Percentiles rank a stretch among this genome's conserved stretches.
These are phyloP conservation scores for Epirrita christyi DNA, from an alignment of 2,888 invertebrate species.

Conservation along the genomic window DNA sequence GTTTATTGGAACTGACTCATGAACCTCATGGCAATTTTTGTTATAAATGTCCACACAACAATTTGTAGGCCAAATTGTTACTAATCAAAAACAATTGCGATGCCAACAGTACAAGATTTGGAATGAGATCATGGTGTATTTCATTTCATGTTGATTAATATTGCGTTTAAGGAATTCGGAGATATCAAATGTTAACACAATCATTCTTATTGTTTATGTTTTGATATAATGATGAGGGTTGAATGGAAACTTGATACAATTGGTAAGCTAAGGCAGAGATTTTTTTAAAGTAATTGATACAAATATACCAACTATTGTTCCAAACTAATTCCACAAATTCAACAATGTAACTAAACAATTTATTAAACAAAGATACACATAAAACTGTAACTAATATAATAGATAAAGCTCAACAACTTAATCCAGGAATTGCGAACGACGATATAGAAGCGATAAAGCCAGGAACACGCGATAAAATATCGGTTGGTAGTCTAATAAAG, in stretches of 20 bases:
- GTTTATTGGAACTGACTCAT: slow-evolving; percentile 26
- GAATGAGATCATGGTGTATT: slow-evolving; percentile 50
- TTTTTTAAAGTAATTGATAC: not conserved
- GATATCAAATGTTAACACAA: slow-evolving; percentile 11
- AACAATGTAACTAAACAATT: not conserved
- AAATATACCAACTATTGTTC: not conserved
- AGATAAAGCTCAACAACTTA: slow-evolving; percentile 37
- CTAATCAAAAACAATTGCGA: slow-evolving; percentile 66
- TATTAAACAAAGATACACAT: slow-evolving; percentile 9
- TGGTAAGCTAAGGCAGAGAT: not conserved
- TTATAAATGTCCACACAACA: slow-evolving; percentile 37
- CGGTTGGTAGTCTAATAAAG: slow-evolving; percentile 61
- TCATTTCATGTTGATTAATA: slow-evolving; percentile 30
- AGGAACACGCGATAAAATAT: slow-evolving; percentile 56
- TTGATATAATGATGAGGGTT: not conserved
- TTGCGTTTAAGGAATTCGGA: not conserved
- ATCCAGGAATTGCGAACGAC: slow-evolving; percentile 50
- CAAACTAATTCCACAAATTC: not conserved
- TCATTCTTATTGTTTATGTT: slow-evolving; percentile 3
- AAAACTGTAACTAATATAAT: slow-evolving; percentile 23
- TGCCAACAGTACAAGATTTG: slow-evolving; percentile 46
- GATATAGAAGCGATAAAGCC: slow-evolving; percentile 39
- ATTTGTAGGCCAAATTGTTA: slow-evolving; percentile 62
- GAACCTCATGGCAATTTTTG: slow-evolving; percentile 20
- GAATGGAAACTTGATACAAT: not conserved